Base-by-base conservation (phyloP, 2,113 vertebrate genomes). In the Phoxinus phoxinus region DNA sequence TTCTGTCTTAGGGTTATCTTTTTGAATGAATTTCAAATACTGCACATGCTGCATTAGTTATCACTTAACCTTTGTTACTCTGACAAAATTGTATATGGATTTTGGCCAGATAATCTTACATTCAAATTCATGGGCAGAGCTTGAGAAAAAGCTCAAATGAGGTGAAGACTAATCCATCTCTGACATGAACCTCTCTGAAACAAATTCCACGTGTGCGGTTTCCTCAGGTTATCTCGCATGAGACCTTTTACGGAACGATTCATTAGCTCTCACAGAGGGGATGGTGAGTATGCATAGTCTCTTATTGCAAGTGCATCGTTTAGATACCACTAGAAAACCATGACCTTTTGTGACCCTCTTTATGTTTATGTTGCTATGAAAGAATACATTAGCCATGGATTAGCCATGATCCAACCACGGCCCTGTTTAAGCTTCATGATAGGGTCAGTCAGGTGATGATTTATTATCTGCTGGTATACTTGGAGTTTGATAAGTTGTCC, bases 141-240 rank as follows among this genome's bases (percentile, higher is more conserved):
- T 79, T 15, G 6, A 77, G 32, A 79, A 78, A 67, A 48, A 25
- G n/a, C 2, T 74, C 12, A 74, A 74, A 74, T 74, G 72, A 48
- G 41, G 32, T 37, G 53, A 78, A 78, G 48, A n/a, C 53, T 59
- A 59, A 78, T 59, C 35, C 53, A 78, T 35, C 30, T 77, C 30
- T 56, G 75, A 56, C 1, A 8, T 37, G 37, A 41, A 41, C n/a
- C 11, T 23, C 23, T 74, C 37, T 74, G 41, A 74, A 74, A 6
- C 27, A 13, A 56, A 19, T 25, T 12, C 48, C 21, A 17, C 71
- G 8, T 6, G n/a, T 13, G 41, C 2, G 27, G 41, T 48, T 58
- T 56, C 53, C 32, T 59, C 32, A 17, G 53, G 53, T 37, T 37
- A 41, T 61, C 6, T 41, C 23, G 3, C 53, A 59, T 15, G 53